These are phyloP conservation scores for Knipowitschia caucasica DNA, from an alignment of 2,797 vertebrate genomes.

Conservation along the genomic window DNA sequence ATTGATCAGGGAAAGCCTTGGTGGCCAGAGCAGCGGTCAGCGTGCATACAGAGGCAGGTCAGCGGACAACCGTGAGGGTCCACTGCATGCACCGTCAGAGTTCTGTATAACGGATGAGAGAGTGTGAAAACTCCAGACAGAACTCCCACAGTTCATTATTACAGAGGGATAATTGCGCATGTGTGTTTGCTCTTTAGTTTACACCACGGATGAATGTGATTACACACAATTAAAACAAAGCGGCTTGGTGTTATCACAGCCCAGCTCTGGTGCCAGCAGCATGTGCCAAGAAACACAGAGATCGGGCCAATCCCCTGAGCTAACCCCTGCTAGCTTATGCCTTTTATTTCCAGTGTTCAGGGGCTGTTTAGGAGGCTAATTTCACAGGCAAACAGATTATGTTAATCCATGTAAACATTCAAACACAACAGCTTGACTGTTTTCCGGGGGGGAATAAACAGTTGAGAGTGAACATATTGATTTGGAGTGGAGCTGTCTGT, in stretches of 20 bases:
- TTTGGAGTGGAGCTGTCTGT: conserved; percentile 65
- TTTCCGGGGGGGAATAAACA: conserved; percentile 78
- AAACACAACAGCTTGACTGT: conserved; percentile 79
- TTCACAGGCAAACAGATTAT: conserved; percentile 85
- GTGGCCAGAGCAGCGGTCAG: conserved; percentile 48
- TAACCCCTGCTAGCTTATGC: conserved; percentile 62
- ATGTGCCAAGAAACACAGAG: conserved; percentile 62
- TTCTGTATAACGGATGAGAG: conserved; percentile 41
- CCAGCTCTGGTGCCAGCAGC: conserved; percentile 57
- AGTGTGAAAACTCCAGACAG: conserved; percentile 13
- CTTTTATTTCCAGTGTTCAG: conserved; percentile 72
- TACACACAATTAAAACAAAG: conserved; percentile 62
- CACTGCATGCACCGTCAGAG: conserved; percentile 40
- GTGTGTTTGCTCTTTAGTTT: conserved; percentile 3
- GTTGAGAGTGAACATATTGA: conserved; percentile 76
- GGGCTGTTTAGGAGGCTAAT: conserved; percentile 81
- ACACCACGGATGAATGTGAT: conserved; percentile 46
- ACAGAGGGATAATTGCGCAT: conserved; percentile 5
- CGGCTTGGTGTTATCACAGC: conserved; percentile 59
- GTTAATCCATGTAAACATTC: conserved; percentile 84
- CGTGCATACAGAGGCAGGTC: conserved; percentile 45
- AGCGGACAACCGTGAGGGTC: conserved; percentile 33
- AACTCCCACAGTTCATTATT: background rate
- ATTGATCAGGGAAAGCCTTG: conserved; percentile 50
- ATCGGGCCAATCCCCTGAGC: conserved; percentile 66